phyloP scores from a whole-genome alignment of 1,140 invertebrate species.

The Scaptomyza hsui region DNA sequence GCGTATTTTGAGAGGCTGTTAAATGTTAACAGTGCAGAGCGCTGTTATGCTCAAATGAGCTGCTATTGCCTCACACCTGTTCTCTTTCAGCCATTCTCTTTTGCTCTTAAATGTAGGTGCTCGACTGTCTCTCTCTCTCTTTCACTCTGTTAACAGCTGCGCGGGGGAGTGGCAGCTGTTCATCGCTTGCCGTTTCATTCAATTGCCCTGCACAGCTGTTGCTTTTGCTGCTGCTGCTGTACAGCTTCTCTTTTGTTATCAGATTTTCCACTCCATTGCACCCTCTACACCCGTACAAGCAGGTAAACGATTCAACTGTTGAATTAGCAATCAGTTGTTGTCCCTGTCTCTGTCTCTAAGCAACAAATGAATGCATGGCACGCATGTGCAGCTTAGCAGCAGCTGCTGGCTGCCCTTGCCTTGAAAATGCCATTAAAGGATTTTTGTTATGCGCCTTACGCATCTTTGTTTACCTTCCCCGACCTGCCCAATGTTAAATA shows the following conservation, averaged over 20 bases:
- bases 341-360: neutral
- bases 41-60: constrained; percentile 29
- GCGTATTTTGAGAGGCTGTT: constrained; percentile 24
- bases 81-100: constrained; percentile 14
- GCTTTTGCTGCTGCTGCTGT: constrained; percentile 29
- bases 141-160: constrained; percentile 1
- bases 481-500: constrained; percentile 62
- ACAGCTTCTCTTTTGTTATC: constrained; percentile 68
- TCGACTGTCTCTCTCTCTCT: neutral
- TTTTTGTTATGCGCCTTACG: constrained; percentile 25
- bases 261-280: constrained; percentile 60
- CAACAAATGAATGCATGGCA: constrained; percentile 10
- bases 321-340: constrained; percentile 26
- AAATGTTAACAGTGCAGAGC: constrained; percentile 26
- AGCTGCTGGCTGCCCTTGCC: constrained; percentile 14
- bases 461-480: constrained; percentile 36
- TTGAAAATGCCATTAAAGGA: constrained; percentile 26
- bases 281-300: constrained; percentile 38
- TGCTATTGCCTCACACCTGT: constrained; percentile 18
- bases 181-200: constrained; percentile 44
- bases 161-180: constrained; percentile 31
- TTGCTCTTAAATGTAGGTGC: neutral
- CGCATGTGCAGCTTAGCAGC: constrained; percentile 62
- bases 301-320: constrained; percentile 54
- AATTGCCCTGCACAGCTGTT: constrained; percentile 59